These are phyloP conservation scores for Mormyrus iriodes DNA, from an alignment of 2,113 vertebrate species.

Conservation along the genomic window DNA sequence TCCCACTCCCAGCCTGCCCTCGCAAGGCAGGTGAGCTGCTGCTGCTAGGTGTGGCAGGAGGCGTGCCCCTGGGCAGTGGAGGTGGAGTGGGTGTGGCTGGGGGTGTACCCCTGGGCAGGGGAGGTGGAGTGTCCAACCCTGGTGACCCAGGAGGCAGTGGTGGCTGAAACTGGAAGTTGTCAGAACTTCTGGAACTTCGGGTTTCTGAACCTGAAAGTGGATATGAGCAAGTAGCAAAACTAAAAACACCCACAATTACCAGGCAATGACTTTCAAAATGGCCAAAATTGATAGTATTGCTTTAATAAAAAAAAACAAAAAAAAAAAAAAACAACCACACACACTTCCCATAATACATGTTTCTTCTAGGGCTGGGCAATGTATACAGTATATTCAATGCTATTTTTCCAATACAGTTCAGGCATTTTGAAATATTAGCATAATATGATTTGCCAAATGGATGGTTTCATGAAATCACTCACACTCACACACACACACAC, in stretches of 20 bases:
- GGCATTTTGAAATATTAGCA: too few relatives aligned
- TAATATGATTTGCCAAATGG: background rate
- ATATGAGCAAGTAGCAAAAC: background rate
- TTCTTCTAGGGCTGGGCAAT: too few relatives aligned
- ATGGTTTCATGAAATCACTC: background rate
- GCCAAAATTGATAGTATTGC: background rate
- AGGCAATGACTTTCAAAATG: too few relatives aligned
- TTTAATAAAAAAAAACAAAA: too few relatives aligned
- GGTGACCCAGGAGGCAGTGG: constrained; percentile 74
- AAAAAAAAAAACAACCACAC: too few relatives aligned
- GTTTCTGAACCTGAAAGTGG: constrained; percentile 37
- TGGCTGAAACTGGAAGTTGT: constrained; percentile 74
- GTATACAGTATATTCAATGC: too few relatives aligned
- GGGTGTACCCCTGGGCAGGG: constrained; percentile 76
- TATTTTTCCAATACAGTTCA: too few relatives aligned
- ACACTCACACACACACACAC: too few relatives aligned
- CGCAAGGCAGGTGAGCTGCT: constrained; percentile 50
- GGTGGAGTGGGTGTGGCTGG: constrained; percentile 67
- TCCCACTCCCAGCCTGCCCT: constrained; percentile 26
- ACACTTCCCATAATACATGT: too few relatives aligned
- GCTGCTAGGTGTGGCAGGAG: constrained; percentile 56
- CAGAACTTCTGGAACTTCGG: constrained; percentile 37
- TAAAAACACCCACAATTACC: background rate
- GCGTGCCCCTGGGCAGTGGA: constrained; percentile 73
- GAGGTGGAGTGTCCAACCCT: constrained; percentile 66